A percentile compares a stretch with the other conserved stretches of the same genome.
phyloP scores from a whole-genome alignment of 2,888 invertebrate species.

The Ashinkailepas kermadecensis region DNA sequence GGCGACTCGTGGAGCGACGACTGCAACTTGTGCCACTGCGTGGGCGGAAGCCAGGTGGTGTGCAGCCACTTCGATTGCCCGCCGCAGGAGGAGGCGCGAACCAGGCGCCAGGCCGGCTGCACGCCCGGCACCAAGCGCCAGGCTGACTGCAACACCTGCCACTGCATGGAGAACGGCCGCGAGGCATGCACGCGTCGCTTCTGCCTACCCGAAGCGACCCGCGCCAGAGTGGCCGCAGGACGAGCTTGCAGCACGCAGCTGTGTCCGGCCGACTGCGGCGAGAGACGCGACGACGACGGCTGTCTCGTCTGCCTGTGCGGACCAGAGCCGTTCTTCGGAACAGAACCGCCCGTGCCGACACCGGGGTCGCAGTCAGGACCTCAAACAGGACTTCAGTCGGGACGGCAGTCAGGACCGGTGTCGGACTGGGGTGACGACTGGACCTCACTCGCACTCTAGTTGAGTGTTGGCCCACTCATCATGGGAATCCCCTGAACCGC shows the following conservation, averaged over 20 bases:
- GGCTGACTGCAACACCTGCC: not conserved
- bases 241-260: not conserved
- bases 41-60: not conserved
- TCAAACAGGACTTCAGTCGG: not conserved
- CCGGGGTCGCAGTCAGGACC: too few species aligned
- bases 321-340: not conserved
- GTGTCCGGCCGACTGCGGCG: constrained; percentile 17
- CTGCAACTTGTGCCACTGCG: constrained; percentile 5
- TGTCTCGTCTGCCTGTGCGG: not conserved
- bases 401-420: not conserved
- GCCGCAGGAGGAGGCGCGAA: not conserved
- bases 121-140: not conserved
- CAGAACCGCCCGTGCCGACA: not conserved
- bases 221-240: too few species aligned
- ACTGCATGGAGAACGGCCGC: not conserved
- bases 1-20: constrained; percentile 4
- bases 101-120: constrained; percentile 2
- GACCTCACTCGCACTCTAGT: too few species aligned
- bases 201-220: not conserved
- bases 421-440: too few species aligned
- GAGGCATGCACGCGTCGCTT: constrained; percentile 14
- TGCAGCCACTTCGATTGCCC: not conserved
- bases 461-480: too few species aligned
- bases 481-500: too few species aligned
- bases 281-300: not conserved